Percentiles rank a stretch among this genome's conserved stretches.
Conservation (phyloP, 2,797 vertebrate species). For the Hydrocynus forskahlii region DNA sequence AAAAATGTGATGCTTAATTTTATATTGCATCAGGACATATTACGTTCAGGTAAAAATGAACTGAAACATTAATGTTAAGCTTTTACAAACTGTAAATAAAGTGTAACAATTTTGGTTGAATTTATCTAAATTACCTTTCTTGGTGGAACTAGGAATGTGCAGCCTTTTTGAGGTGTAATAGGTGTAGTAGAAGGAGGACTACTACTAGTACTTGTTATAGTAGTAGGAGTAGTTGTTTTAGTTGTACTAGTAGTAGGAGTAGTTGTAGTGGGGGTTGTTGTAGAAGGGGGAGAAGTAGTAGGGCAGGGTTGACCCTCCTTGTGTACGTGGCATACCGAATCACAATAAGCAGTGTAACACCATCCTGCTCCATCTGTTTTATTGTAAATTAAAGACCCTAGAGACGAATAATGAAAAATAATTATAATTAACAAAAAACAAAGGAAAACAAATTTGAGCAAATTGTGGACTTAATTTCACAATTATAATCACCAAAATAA, state of each 20-base stretch:
- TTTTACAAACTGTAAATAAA: background rate
- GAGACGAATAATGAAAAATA: background rate
- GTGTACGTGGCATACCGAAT: constrained; percentile 66
- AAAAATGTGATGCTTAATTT: too few relatives aligned
- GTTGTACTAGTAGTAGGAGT: constrained; percentile 14
- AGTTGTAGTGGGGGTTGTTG: background rate
- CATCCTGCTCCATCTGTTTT: constrained; percentile 69
- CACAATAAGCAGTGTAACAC: constrained; percentile 76
- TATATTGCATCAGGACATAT: background rate
- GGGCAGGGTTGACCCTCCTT: constrained; percentile 60
- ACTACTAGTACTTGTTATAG: background rate
- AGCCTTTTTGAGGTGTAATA: background rate
- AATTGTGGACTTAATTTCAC: too few relatives aligned
- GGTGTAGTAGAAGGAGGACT: background rate
- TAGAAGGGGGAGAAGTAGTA: constrained; percentile 29
- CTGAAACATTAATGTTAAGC: background rate
- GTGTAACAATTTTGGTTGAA: background rate
- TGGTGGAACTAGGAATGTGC: constrained; percentile 63
- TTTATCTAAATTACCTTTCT: constrained; percentile 70
- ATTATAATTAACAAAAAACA: too few relatives aligned
- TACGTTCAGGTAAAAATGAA: background rate
- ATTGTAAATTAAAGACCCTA: constrained; percentile 77
- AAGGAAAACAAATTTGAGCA: too few relatives aligned
- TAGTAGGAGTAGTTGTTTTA: constrained; percentile 7
- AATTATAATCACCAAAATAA: too few relatives aligned